Evolutionary conservation across 2,888 invertebrate species (phyloP), one percentile per base, ranked within the genome.

Genomic region (Spatulosminthurus flaviceps): DNA sequence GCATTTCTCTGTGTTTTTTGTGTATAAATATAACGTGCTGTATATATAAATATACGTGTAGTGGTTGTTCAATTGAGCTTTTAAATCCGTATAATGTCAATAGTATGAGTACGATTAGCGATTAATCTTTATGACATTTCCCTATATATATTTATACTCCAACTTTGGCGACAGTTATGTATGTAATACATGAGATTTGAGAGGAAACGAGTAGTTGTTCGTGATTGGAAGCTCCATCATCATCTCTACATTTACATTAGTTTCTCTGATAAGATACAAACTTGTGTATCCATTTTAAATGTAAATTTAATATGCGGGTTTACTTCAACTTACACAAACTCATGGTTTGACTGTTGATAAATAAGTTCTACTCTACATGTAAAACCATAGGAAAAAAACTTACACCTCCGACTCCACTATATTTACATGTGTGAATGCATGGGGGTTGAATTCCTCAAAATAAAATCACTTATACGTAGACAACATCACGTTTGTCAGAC

Each of bases 401-500:
- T 9, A 34, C 34, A 9, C 34, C 34, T 4, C 34, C 5, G 34
- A 34, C 34, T 34, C n/a, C n/a, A n/a, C n/a, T n/a, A n/a, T n/a
- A n/a, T n/a, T n/a, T n/a, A n/a, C n/a, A n/a, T n/a, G n/a, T n/a
- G n/a, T n/a, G n/a, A n/a, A 34, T 34, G 5, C 34, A 34, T 9
- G 9, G 34, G 34, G 34, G 51, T 2, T 51, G 51, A 51, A 51
- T 51, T 51, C 51, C 19, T 51, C n/a, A 19, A 51, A 19, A 9
- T 51, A 51, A 51, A n/a, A 19, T 51, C n/a, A 51, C 51, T 19
- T n/a, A 11, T 51, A n/a, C 51, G 9, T 34, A 51, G 1, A 51
- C 51, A 9, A n/a, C n/a, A 51, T 51, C 51, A 51, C 51, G 51
- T 51, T n/a, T n/a, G n/a, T n/a, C n/a, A n/a, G n/a, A n/a, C 51